phyloP scores from a whole-genome alignment of 1,140 invertebrate species.

The Drosophila hydei region DNA sequence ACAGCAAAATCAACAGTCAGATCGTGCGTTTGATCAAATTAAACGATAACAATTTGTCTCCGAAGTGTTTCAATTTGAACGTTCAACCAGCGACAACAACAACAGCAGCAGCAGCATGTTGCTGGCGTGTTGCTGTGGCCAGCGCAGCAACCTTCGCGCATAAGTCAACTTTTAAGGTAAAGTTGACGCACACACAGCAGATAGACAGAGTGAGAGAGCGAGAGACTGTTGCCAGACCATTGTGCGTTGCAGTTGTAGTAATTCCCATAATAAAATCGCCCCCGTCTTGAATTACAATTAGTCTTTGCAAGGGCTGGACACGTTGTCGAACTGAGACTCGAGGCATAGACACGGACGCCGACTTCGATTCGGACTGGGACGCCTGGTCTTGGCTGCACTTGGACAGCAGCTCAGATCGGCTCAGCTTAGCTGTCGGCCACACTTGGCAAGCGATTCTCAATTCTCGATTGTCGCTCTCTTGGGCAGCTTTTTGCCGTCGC shows the following conservation, averaged over 20 bases:
- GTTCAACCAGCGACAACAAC: slow-evolving; percentile 37
- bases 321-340: slow-evolving; percentile 16
- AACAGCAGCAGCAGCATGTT: slow-evolving; percentile 56
- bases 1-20: slow-evolving; percentile 78
- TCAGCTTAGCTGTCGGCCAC: slow-evolving; percentile 17
- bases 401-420: slow-evolving; percentile 4
- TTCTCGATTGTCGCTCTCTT: slow-evolving; percentile 41
- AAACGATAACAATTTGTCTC: slow-evolving; percentile 84
- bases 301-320: slow-evolving; percentile 64
- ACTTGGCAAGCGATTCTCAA: slow-evolving; percentile 29
- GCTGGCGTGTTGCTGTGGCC: slow-evolving; percentile 46
- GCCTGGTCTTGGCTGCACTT: slow-evolving; percentile 9
- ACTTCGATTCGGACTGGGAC: background rate
- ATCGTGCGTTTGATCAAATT: slow-evolving; percentile 84
- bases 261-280: slow-evolving; percentile 84
- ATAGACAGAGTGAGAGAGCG: background rate
- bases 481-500: slow-evolving; percentile 26
- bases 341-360: slow-evolving; percentile 6
- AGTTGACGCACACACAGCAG: slow-evolving; percentile 33
- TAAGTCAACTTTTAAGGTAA: slow-evolving; percentile 73
- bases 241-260: slow-evolving; percentile 70
- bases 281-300: slow-evolving; percentile 84
- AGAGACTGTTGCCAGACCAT: slow-evolving; percentile 29
- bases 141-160: slow-evolving; percentile 57
- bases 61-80: slow-evolving; percentile 83